Percentiles rank a stretch among this genome's conserved stretches.
These are phyloP conservation scores for Hyles euphorbiae DNA, from an alignment of 1,140 invertebrate species.

Conservation along the genomic window DNA sequence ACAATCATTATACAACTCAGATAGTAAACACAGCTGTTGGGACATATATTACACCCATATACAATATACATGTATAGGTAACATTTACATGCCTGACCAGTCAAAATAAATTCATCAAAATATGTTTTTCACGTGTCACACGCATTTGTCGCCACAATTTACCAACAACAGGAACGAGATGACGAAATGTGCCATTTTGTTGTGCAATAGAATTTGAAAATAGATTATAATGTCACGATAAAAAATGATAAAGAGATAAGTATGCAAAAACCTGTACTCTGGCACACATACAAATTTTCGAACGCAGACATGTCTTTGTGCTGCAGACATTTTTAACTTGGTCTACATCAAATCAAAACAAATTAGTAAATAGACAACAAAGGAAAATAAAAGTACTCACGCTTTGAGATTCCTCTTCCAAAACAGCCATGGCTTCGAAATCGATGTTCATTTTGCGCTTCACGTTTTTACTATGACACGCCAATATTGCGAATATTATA, in stretches of 20 bases:
- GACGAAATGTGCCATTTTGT: slow-evolving; percentile 41
- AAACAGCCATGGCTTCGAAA: slow-evolving; percentile 67
- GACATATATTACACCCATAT: neutral
- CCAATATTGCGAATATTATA: slow-evolving; percentile 2
- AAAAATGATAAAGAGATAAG: neutral
- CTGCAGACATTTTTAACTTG: neutral
- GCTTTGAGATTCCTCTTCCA: slow-evolving; percentile 67
- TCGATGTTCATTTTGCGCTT: slow-evolving; percentile 60
- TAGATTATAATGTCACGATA: slow-evolving; percentile 17
- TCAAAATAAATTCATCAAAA: neutral
- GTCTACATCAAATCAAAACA: neutral
- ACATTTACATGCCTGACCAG: neutral
- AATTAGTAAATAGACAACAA: slow-evolving; percentile 37
- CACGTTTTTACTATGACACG: slow-evolving; percentile 3
- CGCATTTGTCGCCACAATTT: no score
- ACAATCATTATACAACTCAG: no score
- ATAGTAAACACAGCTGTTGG: neutral
- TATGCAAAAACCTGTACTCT: neutral
- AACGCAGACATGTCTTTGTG: neutral
- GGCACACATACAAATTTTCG: neutral
- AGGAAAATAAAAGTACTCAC: slow-evolving; percentile 49
- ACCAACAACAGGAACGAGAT: neutral
- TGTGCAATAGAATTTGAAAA: slow-evolving; percentile 43
- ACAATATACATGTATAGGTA: neutral
- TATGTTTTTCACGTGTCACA: neutral